Evolutionary conservation across 2,113 vertebrate species (phyloP), one percentile per base, ranked within the genome.

Genomic region (Pampusana beccarii): DNA sequence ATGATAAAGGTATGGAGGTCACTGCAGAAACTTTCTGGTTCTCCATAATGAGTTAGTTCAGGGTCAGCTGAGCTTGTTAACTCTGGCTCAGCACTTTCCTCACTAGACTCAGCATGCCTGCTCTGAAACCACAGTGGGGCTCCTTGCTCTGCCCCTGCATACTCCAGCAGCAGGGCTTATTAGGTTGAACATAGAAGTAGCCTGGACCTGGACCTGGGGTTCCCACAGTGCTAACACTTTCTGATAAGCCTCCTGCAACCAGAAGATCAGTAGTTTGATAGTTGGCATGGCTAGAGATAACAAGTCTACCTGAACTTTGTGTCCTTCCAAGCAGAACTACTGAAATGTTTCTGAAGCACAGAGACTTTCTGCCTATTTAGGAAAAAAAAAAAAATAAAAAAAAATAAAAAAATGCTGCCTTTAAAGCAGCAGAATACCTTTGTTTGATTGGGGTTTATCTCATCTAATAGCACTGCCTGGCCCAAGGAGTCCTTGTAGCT

Each of bases 31-130:
- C 67, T 86, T 90, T 51, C 82, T 2, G 2, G 13, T 58, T 90
- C 36, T 86, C 67, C 51, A 42, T 95, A 96, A 95, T 80, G 67
- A 96, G 86, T 77, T 70, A 82, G 61, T 88, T 88, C 64, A 67
- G 86, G 75, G 88, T 94, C 72, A 93, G 65, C 42, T 46, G 53
- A 93, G 86, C 72, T 96, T 94, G 90, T 96, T 97, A 96, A 67
- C 80, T 80, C 58, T 56, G 53, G 28, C 75, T 94, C 86, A 83
- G 72, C 64, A 80, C 56, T 91, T 73, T 80, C 34, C 51, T 74
- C 0, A 2, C 86, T 33, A 40, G 56, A n/a, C 28, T 88, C 56
- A 40, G 25, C 0, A 1, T 58, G 51, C 23, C 28, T 78, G 51
- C 77, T 73, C 31, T 36, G 79, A 93, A 86, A 54, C 50, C 71